These are phyloP conservation scores for Stenurella melanura DNA, from an alignment of 2,888 invertebrate genomes.

Conservation along the genomic window DNA sequence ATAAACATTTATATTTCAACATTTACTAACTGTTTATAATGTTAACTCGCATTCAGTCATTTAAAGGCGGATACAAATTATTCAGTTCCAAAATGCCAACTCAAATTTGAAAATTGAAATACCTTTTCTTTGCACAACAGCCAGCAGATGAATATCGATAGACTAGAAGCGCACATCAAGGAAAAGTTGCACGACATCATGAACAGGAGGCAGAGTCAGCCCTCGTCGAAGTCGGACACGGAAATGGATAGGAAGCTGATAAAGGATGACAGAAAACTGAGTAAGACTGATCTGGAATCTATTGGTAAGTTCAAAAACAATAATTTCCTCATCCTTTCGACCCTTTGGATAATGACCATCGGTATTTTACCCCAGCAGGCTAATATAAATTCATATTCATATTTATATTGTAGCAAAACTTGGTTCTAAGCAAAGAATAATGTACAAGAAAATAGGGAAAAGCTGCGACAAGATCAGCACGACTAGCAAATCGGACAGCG, in stretches of 20 bases:
- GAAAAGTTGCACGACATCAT: slow-evolving; percentile 73
- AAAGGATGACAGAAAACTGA: slow-evolving; percentile 73
- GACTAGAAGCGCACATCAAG: slow-evolving; percentile 72
- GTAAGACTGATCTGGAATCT: slow-evolving; percentile 69
- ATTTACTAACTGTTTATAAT: too few species aligned
- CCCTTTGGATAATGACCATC: too few species aligned
- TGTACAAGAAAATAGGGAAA: slow-evolving; percentile 73
- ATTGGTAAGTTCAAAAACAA: slow-evolving; percentile 60
- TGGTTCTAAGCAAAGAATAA: slow-evolving; percentile 67
- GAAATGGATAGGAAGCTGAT: slow-evolving; percentile 68
- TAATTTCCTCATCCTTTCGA: too few species aligned
- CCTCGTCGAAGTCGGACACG: slow-evolving; percentile 65
- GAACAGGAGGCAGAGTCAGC: slow-evolving; percentile 68
- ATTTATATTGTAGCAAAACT: slow-evolving; percentile 59
- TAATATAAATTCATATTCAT: too few species aligned
- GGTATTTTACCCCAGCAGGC: too few species aligned
- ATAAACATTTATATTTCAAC: too few species aligned
- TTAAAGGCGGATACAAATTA: too few species aligned
- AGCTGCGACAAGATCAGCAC: slow-evolving; percentile 72
- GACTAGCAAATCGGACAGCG: slow-evolving; percentile 61
- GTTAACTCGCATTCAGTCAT: too few species aligned
- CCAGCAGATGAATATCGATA: slow-evolving; percentile 70
- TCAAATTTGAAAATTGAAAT: too few species aligned
- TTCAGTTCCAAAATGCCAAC: too few species aligned
- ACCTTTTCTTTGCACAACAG: slow-evolving; percentile 43